Percentiles rank a stretch among this genome's conserved stretches.
phyloP scores from a whole-genome alignment of 2,888 invertebrate species.

The Ferdinandea cuprea region DNA sequence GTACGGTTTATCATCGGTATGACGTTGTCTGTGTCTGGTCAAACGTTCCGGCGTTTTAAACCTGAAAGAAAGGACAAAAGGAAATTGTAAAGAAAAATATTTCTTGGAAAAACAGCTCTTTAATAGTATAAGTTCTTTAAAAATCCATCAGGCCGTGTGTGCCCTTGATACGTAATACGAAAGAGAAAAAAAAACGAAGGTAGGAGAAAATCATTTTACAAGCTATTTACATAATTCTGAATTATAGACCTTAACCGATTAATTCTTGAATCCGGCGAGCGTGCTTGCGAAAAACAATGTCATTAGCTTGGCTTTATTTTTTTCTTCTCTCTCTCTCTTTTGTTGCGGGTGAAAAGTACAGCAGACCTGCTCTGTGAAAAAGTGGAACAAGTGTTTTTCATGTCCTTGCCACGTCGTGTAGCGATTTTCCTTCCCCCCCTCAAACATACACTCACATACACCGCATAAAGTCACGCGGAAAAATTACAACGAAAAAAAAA shows the following conservation, averaged over 20 bases:
- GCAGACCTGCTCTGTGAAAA: constrained; percentile 27
- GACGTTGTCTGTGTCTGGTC: constrained; percentile 84
- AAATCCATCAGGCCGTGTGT: constrained; percentile 17
- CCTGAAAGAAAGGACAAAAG: constrained; percentile 68
- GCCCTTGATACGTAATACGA: neutral
- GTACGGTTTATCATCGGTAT: constrained; percentile 86
- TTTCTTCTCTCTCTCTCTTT: too few relatives aligned
- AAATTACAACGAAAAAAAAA: constrained; percentile 16
- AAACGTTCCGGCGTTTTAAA: constrained; percentile 78
- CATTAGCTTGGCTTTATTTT: constrained; percentile 21
- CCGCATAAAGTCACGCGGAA: constrained; percentile 20
- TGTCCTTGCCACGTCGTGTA: constrained; percentile 25
- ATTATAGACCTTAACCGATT: constrained; percentile 12
- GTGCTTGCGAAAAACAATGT: constrained; percentile 13
- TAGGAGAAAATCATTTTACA: neutral
- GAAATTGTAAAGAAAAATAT: neutral
- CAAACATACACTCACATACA: too few relatives aligned
- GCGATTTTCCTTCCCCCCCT: constrained; percentile 30
- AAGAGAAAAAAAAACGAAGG: too few relatives aligned
- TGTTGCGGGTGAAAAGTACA: too few relatives aligned
- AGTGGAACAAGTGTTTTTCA: constrained; percentile 54
- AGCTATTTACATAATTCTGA: constrained; percentile 23
- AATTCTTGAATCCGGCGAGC: constrained; percentile 1
- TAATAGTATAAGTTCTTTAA: neutral
- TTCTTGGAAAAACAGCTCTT: neutral